phyloP scores from a whole-genome alignment of 2,113 vertebrate species.

The Peromyscus leucopus region DNA sequence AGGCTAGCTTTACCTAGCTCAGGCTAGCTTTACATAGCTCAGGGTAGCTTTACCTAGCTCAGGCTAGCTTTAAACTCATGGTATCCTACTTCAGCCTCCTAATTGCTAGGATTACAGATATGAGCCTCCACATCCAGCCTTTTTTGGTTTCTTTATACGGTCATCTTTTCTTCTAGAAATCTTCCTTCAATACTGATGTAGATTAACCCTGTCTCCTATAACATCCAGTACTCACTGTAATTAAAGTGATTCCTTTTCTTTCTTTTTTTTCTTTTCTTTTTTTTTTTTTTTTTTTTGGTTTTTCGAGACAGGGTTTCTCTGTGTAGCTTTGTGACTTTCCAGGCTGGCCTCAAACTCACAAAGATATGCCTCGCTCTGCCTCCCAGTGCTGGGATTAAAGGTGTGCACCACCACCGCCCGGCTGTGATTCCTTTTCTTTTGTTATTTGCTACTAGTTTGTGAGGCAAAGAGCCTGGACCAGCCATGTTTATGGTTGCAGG shows the following conservation, averaged over 20 bases:
- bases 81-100: background rate
- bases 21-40: background rate
- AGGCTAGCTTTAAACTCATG: background rate
- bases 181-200: conserved; percentile 14
- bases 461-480: background rate
- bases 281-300: too few species aligned
- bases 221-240: background rate
- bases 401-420: too few species aligned
- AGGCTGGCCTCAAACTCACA: too few species aligned
- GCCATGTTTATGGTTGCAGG: background rate
- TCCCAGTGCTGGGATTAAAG: too few species aligned
- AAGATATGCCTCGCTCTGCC: too few species aligned
- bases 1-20: background rate
- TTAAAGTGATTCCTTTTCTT: background rate
- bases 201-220: conserved; percentile 1
- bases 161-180: background rate
- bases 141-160: background rate
- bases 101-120: background rate
- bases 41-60: too few species aligned
- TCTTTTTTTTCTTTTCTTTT: too few species aligned
- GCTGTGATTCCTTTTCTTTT: background rate
- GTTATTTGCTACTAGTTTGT: conserved; percentile 3
- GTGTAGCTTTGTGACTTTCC: too few species aligned
- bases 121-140: background rate
- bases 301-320: too few species aligned